Percentiles rank a stretch among this genome's conserved stretches.
Evolutionary conservation across 2,888 invertebrate genomes (phyloP).

Genomic region (Adelognathus sp.): DNA sequence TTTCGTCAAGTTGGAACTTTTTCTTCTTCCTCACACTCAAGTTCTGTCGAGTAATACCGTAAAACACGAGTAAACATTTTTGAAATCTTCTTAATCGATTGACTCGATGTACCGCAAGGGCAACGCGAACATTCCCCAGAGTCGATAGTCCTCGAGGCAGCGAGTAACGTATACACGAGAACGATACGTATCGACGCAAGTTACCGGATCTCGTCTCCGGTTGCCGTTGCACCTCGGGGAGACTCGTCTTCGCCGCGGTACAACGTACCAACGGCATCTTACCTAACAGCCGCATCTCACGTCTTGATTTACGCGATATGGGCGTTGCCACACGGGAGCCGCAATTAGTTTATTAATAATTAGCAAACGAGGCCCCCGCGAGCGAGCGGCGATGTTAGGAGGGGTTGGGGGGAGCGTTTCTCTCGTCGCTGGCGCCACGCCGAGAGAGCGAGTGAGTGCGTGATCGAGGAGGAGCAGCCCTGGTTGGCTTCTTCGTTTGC

Average conservation of each 20-base stretch:
- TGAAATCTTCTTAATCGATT: no score
- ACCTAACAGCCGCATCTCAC: constrained; percentile 67
- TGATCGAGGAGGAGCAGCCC: constrained; percentile 54
- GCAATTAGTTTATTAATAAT: constrained; percentile 81
- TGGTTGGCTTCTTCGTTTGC: constrained; percentile 15
- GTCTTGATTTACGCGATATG: constrained; percentile 79
- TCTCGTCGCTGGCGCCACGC: constrained; percentile 42
- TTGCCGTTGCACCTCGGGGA: constrained; percentile 18
- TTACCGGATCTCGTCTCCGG: constrained; percentile 36
- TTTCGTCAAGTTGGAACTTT: no score
- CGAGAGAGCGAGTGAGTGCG: constrained; percentile 34
- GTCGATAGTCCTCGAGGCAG: not conserved
- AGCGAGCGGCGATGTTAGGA: not conserved
- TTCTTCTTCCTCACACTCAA: no score
- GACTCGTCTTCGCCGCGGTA: constrained; percentile 46
- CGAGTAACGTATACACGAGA: not conserved
- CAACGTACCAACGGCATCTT: constrained; percentile 34
- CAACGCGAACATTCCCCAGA: not conserved
- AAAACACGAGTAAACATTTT: no score
- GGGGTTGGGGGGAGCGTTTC: constrained; percentile 25
- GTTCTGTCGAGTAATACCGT: no score
- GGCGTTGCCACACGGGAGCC: constrained; percentile 78
- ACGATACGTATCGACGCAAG: constrained; percentile 46
- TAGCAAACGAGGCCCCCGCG: constrained; percentile 73
- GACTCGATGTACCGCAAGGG: no score